Conservation (phyloP, 2,113 vertebrate genomes). For the Phyllostomus hastatus region DNA sequence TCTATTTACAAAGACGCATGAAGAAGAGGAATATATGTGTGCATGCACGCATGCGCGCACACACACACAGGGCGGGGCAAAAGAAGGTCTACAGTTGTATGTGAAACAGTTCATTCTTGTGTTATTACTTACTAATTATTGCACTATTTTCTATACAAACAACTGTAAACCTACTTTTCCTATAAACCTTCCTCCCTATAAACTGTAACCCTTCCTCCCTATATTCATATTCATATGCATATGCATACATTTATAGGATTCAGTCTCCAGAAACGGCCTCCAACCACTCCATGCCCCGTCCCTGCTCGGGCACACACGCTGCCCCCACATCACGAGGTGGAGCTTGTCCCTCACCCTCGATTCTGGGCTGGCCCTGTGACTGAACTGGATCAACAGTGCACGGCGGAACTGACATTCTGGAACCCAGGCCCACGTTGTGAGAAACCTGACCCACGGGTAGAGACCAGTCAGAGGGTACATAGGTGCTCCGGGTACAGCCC, state of each 20-base stretch:
- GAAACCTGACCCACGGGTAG: background rate
- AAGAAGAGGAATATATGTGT: background rate
- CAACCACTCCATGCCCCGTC: no score
- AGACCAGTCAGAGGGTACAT: background rate
- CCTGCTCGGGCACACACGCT: background rate
- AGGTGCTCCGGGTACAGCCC: background rate
- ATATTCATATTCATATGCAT: background rate
- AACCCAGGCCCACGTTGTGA: background rate
- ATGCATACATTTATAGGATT: background rate
- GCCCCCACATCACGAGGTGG: background rate
- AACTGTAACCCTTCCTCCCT: background rate
- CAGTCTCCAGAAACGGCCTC: background rate
- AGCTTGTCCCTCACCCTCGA: background rate
- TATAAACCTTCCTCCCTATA: background rate
- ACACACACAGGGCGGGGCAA: background rate
- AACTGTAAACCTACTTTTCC: background rate
- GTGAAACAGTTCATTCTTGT: background rate
- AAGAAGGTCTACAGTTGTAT: background rate
- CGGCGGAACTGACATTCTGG: background rate
- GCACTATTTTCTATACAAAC: background rate
- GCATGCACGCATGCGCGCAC: background rate
- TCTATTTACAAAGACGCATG: background rate
- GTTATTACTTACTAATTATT: background rate
- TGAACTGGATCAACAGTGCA: background rate
- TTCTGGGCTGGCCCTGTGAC: background rate